Base-by-base conservation (phyloP, 2,113 vertebrate species). In the Puffinus mauretanicus region DNA sequence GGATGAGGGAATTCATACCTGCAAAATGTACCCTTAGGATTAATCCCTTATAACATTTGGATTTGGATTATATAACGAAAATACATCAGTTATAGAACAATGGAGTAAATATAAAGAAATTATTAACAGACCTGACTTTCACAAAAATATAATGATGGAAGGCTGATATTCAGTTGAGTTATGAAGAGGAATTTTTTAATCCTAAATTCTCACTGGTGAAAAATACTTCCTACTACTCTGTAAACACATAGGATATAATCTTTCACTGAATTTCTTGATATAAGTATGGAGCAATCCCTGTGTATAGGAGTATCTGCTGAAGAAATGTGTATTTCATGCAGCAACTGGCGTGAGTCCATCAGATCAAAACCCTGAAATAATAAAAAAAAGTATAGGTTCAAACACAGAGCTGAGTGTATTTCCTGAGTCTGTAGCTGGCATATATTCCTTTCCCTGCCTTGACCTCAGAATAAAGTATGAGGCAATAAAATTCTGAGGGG, bases 341-440 rank as follows among this genome's bases (percentile, higher is more conserved):
- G 58, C 75, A 98, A 85, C 57, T 91, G 97, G 69, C 98, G 98
- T 29, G 93, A 98, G 21, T 80, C 57, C 29, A 80, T 89, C 86
- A 98, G 91, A 95, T 98, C 96, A 96, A 98, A 98, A 36, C 97
- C 71, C 96, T 98, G 64, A 69, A 52, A 84, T 36, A 47, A 44
- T 26, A 55, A 24, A 29, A 36, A 79, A 60, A 77, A 25, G 15
- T 38, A 52, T 27, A 44, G 24, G 13, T 60, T 92, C 49, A 65
- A 24, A 69, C 46, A 78, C 30, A 86, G 60, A 93, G 34, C 32
- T 46, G 20, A 91, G 14, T 51, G 7, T 52, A 91, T 83, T 82
- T 85, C 55, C 51, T n/a, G 30, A 62, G 46, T 49, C 64, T 92
- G 61, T 49, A 94, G 30, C 47, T 73, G 54, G 42, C 26, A 72